Conservation (phyloP, 2,888 invertebrate genomes). For the Coronaproctus castanopsis region DNA sequence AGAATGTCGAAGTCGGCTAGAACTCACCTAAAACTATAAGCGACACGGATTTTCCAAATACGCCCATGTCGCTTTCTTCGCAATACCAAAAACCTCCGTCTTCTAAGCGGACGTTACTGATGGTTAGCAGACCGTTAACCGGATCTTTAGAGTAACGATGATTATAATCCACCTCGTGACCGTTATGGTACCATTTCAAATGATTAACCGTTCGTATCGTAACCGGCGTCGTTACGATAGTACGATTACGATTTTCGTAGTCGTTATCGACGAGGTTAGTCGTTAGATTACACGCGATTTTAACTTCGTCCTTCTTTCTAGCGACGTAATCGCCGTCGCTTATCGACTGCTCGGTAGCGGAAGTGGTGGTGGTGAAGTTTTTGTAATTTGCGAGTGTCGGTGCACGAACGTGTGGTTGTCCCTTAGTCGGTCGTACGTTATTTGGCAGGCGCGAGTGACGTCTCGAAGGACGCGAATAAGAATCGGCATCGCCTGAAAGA, state of each 20-base stretch:
- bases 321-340: neutral
- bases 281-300: slow-evolving; percentile 9
- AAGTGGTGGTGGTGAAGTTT: too few species aligned
- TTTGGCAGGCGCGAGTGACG: too few species aligned
- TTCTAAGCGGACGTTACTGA: slow-evolving; percentile 36
- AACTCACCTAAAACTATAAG: slow-evolving; percentile 14
- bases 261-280: too few species aligned
- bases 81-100: slow-evolving; percentile 55
- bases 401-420: too few species aligned
- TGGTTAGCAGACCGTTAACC: slow-evolving; percentile 30
- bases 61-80: slow-evolving; percentile 33
- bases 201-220: slow-evolving; percentile 4
- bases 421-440: too few species aligned
- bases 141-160: slow-evolving; percentile 31
- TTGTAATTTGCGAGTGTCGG: too few species aligned
- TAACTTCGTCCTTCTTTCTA: neutral
- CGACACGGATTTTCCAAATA: slow-evolving; percentile 7
- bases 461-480: too few species aligned
- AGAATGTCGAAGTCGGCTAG: too few species aligned
- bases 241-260: too few species aligned
- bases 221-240: too few species aligned
- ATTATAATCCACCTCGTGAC: slow-evolving; percentile 22
- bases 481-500: too few species aligned
- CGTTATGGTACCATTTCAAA: slow-evolving; percentile 20
- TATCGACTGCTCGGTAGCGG: too few species aligned